These are phyloP conservation scores for Gadopsis marmoratus DNA, from an alignment of 2,797 vertebrate genomes.

Conservation along the genomic window DNA sequence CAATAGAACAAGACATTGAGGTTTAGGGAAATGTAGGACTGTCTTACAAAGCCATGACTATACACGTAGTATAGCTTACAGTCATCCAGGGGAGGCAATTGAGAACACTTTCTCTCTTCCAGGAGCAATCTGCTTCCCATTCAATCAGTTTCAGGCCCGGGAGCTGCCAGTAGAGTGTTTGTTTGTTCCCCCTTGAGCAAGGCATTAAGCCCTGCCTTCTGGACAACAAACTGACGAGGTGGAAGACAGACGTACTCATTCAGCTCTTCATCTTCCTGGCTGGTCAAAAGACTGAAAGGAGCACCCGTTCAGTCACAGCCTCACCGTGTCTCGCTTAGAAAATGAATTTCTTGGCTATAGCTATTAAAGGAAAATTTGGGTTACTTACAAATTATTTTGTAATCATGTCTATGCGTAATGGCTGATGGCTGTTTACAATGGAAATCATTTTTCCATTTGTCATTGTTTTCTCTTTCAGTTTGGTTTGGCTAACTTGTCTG, in stretches of 20 bases:
- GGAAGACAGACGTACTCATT: conserved; percentile 18
- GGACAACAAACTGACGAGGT: neutral
- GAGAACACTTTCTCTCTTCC: conserved; percentile 56
- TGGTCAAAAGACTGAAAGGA: conserved; percentile 20
- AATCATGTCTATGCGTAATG: neutral
- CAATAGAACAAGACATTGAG: conserved; percentile 65
- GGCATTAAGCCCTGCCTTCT: no score
- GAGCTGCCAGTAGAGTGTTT: conserved; percentile 29
- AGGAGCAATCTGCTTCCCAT: conserved; percentile 58
- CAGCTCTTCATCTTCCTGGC: conserved; percentile 19
- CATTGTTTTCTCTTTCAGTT: neutral
- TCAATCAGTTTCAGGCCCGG: conserved; percentile 37
- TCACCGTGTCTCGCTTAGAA: neutral
- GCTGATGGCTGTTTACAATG: neutral
- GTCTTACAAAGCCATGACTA: conserved; percentile 47
- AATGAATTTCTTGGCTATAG: conserved; percentile 16
- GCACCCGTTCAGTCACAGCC: conserved; percentile 2
- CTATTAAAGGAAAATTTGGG: conserved; percentile 8
- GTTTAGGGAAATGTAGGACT: conserved; percentile 49
- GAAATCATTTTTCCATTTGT: neutral
- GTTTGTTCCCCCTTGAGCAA: no score
- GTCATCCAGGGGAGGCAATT: conserved; percentile 46
- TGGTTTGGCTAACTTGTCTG: neutral
- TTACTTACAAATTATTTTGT: neutral
- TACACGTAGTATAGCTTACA: conserved; percentile 34